Base-by-base conservation (phyloP, 2,113 vertebrate genomes). In the Oxyruncus cristatus region DNA sequence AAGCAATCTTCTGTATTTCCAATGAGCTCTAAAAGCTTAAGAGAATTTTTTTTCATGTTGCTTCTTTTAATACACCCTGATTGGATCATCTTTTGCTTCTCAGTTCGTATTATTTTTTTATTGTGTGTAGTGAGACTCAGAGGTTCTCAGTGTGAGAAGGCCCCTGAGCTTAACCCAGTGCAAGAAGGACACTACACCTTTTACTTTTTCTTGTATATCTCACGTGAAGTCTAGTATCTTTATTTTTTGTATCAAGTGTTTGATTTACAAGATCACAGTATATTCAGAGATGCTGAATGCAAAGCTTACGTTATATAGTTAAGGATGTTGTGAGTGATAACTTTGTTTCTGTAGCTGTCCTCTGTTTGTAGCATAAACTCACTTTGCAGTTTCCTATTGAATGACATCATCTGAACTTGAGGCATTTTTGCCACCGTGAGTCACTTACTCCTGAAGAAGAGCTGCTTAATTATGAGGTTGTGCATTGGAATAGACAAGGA, bases 131-230 rank as follows among this genome's bases (percentile, higher is more conserved):
- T 18, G 46, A 86, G 63, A 55, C 28, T 11, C 50, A 6, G n/a
- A 14, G 11, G 10, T 35, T 3, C 55, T 71, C n/a, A 56, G 35
- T 17, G 37, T 46, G 63, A 80, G 53, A 26, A 68, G 33, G 19
- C 8, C 39, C 2, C 18, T 26, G n/a, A 76, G 14, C 7, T 62
- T 80, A 62, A 59, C 22, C 5, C 39, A 50, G 5, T 0, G 0
- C 23, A 53, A 71, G 37, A 16, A 75, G 22, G 26, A 33, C 30
- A 18, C 14, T 24, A 30, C 28, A 74, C 30, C 28, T 88, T 67
- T 62, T 8, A n/a, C 14, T 27, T 52, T 63, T 55, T 44, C 11
- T 18, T 50, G 4, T 39, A 4, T 62, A 24, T 76, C n/a, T 68
- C 11, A 2, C 18, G 4, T 56, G 44, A 68, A 76, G 72, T 89